phyloP scores from a whole-genome alignment of 2,797 vertebrate species.

The Macrochelys suwanniensis region DNA sequence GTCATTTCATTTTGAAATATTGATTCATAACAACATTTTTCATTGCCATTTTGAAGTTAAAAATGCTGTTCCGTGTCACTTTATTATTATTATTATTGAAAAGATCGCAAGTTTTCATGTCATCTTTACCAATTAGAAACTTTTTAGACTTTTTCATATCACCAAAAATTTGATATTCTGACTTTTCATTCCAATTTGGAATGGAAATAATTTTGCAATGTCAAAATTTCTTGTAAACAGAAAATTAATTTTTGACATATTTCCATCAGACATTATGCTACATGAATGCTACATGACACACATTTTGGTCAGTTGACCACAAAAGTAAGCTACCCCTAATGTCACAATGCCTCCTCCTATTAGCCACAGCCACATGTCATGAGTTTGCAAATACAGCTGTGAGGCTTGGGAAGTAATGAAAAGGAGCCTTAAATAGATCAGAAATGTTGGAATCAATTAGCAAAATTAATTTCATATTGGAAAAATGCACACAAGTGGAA shows the following conservation, averaged over 20 bases:
- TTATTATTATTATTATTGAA: background rate
- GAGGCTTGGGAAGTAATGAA: background rate
- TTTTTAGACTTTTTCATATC: background rate
- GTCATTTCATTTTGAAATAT: background rate
- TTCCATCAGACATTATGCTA: background rate
- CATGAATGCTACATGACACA: background rate
- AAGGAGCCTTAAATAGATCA: background rate
- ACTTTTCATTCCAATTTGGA: background rate
- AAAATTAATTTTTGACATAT: background rate
- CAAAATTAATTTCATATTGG: background rate
- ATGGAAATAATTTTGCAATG: background rate
- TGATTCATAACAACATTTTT: background rate
- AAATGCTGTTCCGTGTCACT: background rate
- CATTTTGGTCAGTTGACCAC: conserved; percentile 3
- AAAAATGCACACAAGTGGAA: background rate
- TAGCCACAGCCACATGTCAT: background rate
- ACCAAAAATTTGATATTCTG: accelerated
- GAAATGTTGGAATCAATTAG: background rate
- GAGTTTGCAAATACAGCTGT: no score
- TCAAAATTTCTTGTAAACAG: background rate
- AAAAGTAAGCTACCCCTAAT: background rate
- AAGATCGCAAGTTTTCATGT: background rate
- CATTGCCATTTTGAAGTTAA: background rate
- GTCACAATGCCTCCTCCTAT: background rate
- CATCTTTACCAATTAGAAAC: background rate